Conservation (phyloP, 2,113 vertebrate species). For the Myiagra hebetior region DNA sequence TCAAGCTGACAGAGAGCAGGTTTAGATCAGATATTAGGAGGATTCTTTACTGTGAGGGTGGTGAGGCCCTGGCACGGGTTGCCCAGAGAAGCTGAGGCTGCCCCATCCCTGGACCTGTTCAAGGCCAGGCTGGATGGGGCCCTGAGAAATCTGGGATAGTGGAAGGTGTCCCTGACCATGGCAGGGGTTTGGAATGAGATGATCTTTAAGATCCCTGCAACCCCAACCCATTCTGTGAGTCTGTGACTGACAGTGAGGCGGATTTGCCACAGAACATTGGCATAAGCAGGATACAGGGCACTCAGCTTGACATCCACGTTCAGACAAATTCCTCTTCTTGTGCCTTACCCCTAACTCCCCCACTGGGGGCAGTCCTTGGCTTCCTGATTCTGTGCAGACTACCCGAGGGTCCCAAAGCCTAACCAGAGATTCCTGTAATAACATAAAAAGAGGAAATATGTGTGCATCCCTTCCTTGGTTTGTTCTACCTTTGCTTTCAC, state of each 20-base stretch:
- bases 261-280: background rate
- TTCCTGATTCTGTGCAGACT: background rate
- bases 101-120: background rate
- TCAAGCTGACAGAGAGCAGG: background rate
- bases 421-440: background rate
- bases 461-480: background rate
- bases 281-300: background rate
- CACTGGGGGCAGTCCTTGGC: no score
- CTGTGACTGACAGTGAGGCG: background rate
- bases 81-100: background rate
- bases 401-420: background rate
- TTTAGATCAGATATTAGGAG: background rate
- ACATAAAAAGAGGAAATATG: background rate
- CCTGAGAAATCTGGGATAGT: background rate
- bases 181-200: background rate
- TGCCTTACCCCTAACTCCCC: background rate
- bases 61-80: background rate
- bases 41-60: background rate
- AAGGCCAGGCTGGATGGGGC: background rate
- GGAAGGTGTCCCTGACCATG: background rate
- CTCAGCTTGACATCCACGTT: rapidly evolving
- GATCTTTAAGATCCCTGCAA: background rate
- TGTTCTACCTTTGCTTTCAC: background rate
- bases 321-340: background rate
- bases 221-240: background rate